Percentiles rank a stretch among this genome's conserved stretches.
These are phyloP conservation scores for Nomia melanderi DNA, from an alignment of 1,140 invertebrate genomes.

Conservation along the genomic window DNA sequence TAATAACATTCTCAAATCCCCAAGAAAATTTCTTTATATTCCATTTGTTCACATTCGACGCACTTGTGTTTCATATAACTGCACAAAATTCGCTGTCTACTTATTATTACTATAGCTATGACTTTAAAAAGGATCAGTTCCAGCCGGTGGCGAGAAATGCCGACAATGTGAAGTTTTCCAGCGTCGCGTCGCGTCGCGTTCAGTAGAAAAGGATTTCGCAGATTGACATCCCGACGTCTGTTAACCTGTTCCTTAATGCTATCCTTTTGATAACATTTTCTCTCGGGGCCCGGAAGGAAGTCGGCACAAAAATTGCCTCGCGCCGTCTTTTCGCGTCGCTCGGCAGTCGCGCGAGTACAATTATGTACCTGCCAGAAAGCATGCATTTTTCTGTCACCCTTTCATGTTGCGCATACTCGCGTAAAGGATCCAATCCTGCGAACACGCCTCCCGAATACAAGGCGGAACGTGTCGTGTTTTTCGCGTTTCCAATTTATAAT, in stretches of 20 bases:
- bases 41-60: too few species aligned
- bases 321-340: background rate
- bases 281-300: too few species aligned
- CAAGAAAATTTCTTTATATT: too few species aligned
- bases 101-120: too few species aligned
- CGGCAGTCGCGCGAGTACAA: constrained; percentile 3
- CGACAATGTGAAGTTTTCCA: background rate
- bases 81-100: too few species aligned
- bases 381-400: constrained; percentile 5
- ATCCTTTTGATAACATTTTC: background rate
- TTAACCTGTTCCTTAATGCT: background rate
- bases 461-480: constrained; percentile 11
- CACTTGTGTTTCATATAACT: too few species aligned
- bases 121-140: too few species aligned
- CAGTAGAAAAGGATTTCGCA: background rate
- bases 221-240: background rate
- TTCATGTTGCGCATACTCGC: constrained; percentile 7
- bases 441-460: background rate
- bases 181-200: background rate
- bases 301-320: background rate
- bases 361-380: background rate
- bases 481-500: constrained; percentile 33
- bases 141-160: too few species aligned
- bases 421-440: background rate
- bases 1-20: too few species aligned